Evolutionary conservation across 2,113 vertebrate species (phyloP).

Genomic region (Serilophus lunatus): DNA sequence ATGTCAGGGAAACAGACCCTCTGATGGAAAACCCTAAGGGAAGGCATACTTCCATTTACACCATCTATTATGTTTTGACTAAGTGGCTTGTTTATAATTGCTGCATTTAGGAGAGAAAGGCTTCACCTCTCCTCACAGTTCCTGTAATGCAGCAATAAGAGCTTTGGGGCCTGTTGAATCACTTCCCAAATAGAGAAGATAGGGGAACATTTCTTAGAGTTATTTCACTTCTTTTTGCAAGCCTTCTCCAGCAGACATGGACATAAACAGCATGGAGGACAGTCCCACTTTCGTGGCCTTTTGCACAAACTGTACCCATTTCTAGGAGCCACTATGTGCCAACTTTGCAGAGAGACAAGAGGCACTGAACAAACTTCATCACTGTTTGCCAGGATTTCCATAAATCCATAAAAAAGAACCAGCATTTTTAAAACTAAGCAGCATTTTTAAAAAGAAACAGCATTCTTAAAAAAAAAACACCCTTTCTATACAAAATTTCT

Average conservation of each 20-base stretch:
- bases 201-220: background rate
- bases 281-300: background rate
- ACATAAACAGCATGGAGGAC: background rate
- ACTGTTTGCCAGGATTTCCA: background rate
- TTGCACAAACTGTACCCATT: background rate
- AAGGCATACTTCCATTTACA: constrained; percentile 34
- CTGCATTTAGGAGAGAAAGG: background rate
- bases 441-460: background rate
- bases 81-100: constrained; percentile 30
- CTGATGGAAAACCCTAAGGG: constrained; percentile 13
- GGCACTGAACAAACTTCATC: background rate
- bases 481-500: background rate
- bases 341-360: background rate
- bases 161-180: background rate
- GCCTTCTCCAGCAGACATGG: background rate
- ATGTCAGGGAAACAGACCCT: constrained; percentile 22
- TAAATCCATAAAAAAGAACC: background rate
- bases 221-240: background rate
- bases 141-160: background rate
- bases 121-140: background rate
- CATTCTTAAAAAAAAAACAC: background rate
- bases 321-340: background rate
- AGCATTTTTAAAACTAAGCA: fast-evolving
- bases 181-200: background rate
- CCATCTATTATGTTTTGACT: constrained; percentile 39